Base-by-base conservation (phyloP, 1,140 invertebrate genomes). In the Nylanderia fulva region DNA sequence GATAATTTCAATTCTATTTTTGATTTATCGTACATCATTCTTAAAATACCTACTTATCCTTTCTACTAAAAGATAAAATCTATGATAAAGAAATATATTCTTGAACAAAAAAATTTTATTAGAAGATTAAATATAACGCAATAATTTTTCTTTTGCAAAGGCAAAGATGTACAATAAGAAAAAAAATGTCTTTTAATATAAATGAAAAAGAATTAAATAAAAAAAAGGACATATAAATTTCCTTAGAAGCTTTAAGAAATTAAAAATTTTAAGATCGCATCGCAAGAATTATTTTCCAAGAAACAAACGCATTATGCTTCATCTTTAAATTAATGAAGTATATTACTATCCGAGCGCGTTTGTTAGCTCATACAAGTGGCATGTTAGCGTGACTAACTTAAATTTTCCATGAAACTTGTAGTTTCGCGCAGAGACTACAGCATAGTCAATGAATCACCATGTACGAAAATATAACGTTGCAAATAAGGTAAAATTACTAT, bases 371-470 rank as follows among this genome's bases (percentile, higher is more conserved):
- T 36, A 66, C 56, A 42, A 80, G 13, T 39, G 61, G 1, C 33
- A 29, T 15, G 48, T 71, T 80, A 42, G 64, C 77, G 77, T 80
- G 52, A 80, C 64, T 80, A 54, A 58, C 21, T 69, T 56, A n/a
- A 80, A 80, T 71, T 71, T 82, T 82, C 36, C 39, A 45, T 82
- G 71, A 82, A 80, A 80, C 21, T 52, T 68, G 36, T 58, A 80
- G 48, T 82, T 82, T 82, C 52, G 18, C 36, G 29, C 21, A 36
- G 24, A 56, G 21, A 69, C 36, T 21, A 54, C 18, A 58, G 11
- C 13, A 52, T 8, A 18, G 27, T 27, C 21, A 39, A 36, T 15
- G 52, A 69, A 82, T 60, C 24, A 82, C 33, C 39, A 39, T 29
- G 27, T 36, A 56, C 52, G 36, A 80, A 58, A 69, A 64, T 24